Evolutionary conservation across 2,888 invertebrate genomes (phyloP).

Genomic region (Lissonota sp.): DNA sequence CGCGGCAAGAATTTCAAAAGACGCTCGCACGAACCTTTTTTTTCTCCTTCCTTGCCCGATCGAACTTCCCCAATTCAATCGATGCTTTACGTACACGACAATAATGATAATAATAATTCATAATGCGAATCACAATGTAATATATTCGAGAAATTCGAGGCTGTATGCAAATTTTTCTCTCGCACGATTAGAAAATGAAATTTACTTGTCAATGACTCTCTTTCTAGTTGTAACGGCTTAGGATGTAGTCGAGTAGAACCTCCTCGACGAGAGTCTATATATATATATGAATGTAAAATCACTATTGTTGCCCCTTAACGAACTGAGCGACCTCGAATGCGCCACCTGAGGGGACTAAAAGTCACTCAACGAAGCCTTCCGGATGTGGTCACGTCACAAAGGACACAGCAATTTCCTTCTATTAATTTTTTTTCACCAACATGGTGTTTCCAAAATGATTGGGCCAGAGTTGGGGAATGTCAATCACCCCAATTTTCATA

Average conservation of each 20-base stretch:
- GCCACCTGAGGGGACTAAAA: conserved; percentile 52
- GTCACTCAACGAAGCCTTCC: conserved; percentile 37
- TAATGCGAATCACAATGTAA: not conserved
- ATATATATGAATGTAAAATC: not conserved
- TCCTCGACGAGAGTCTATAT: conserved; percentile 10
- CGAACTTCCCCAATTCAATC: conserved; percentile 58
- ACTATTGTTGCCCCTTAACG: conserved; percentile 50
- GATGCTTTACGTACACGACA: conserved; percentile 34
- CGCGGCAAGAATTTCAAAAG: conserved; percentile 58
- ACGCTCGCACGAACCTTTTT: conserved; percentile 41
- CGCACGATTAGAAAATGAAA: conserved; percentile 62
- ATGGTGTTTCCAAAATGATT: conserved; percentile 12
- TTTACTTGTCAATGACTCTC: conserved; percentile 5
- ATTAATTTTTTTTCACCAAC: conserved; percentile 33
- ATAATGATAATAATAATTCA: conserved; percentile 43
- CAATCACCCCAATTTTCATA: too few relatives aligned
- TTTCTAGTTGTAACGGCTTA: conserved; percentile 16
- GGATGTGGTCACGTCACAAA: conserved; percentile 29
- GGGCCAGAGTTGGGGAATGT: too few relatives aligned
- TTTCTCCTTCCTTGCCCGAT: not conserved
- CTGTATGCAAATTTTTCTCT: conserved; percentile 81
- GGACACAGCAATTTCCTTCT: conserved; percentile 41
- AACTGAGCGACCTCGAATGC: conserved; percentile 51
- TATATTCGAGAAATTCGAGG: conserved; percentile 44
- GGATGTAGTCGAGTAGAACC: conserved; percentile 9